phyloP scores from a whole-genome alignment of 2,797 vertebrate genomes.

The Poeciliopsis infans region DNA sequence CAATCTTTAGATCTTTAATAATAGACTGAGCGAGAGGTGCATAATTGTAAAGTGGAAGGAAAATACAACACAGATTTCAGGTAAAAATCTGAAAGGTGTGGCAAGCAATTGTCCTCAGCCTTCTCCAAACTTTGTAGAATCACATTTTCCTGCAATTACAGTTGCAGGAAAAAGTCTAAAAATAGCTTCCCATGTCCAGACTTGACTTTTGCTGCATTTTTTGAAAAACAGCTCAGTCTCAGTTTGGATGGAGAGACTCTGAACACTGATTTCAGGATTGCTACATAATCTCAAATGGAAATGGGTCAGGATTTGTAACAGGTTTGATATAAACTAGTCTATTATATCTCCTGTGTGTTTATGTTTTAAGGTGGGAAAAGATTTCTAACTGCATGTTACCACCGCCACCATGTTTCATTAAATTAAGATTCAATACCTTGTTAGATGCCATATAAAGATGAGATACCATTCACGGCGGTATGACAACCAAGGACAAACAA shows the following conservation, averaged over 20 bases:
- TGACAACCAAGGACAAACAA: neutral
- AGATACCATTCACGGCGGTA: neutral
- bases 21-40: neutral
- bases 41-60: neutral
- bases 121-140: neutral
- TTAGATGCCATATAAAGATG: neutral
- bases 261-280: neutral
- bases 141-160: neutral
- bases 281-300: neutral
- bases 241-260: neutral
- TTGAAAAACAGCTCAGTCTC: neutral
- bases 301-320: neutral
- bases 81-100: neutral
- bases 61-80: neutral
- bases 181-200: neutral
- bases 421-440: neutral
- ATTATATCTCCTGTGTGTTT: neutral
- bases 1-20: neutral
- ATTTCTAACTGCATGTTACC: neutral
- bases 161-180: neutral
- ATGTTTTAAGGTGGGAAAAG: neutral
- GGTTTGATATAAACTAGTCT: neutral
- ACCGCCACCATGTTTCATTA: neutral
- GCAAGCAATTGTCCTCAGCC: neutral
- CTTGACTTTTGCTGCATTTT: neutral